Evolutionary conservation across 2,888 invertebrate genomes (phyloP), one percentile per base, ranked within the genome.

Genomic region (Ophion obscuratus): DNA sequence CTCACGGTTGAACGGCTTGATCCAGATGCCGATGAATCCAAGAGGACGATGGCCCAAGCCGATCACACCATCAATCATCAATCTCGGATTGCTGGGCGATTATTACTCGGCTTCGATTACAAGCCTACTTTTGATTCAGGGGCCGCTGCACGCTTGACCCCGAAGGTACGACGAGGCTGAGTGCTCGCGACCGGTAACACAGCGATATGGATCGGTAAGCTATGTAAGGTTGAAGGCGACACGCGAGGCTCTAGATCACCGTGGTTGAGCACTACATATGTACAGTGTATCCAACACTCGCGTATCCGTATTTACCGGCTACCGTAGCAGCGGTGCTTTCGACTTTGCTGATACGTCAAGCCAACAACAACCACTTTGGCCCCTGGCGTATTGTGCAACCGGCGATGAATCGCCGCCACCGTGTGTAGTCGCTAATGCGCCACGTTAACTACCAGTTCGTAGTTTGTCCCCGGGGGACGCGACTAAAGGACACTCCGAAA

Each of bases 231-330:
- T n/a, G 64, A 11, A 59, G 40, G 67, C 77, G 27, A 61, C 86
- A 86, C 86, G 86, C 86, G 78, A 86, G 78, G 74, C 81, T 83
- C 81, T 83, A 78, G 59, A 83, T 86, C 81, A 86, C 78, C 57
- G 66, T 67, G 80, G 81, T 53, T 81, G 70, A 75, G 66, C 57
- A 47, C 61, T 36, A 40, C 27, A 67, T 40, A 68, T 5, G 4
- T 44, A 31, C 31, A 61, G 17, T 27, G 36, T 9, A 20, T 6
- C 10, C 9, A n/a, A 67, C 70, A 61, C 20, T 40, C 80, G 73
- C 68, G 64, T 36, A n/a, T 14, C n/a, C 44, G n/a, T 40, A 44
- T 62, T 44, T n/a, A 53, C 47, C 61, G 53, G 53, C 17, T 17
- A 53, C 31, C 31, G 57, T 71, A 9, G 14, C 57, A 62, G 27